These are phyloP conservation scores for Perizoma affinitatum DNA, from an alignment of 2,888 invertebrate genomes.

Conservation along the genomic window DNA sequence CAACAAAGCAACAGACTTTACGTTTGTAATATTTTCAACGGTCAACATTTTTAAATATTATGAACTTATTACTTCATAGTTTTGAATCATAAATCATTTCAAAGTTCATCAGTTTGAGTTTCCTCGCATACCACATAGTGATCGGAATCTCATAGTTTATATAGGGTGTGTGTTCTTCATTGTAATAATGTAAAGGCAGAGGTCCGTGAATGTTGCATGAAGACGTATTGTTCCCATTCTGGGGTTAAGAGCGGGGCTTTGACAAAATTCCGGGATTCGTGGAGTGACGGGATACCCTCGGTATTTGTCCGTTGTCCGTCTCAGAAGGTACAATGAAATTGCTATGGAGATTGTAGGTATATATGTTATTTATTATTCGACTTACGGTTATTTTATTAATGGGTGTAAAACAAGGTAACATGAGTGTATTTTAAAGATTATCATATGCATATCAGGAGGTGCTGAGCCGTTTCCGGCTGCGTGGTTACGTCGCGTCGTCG, in stretches of 20 bases:
- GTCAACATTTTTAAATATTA: constrained; percentile 4
- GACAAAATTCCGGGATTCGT: constrained; percentile 63
- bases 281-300: constrained; percentile 35
- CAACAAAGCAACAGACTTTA: constrained; percentile 55
- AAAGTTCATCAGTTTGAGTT: constrained; percentile 39
- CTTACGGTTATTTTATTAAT: constrained; percentile 22
- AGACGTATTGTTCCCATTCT: constrained; percentile 70
- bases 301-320: constrained; percentile 34
- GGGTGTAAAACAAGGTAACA: constrained; percentile 12
- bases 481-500: too few species aligned
- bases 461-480: too few species aligned
- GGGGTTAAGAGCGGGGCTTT: constrained; percentile 60
- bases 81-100: constrained; percentile 32
- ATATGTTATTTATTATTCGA: constrained; percentile 30
- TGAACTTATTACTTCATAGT: constrained; percentile 6
- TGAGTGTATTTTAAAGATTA: too few species aligned
- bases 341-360: constrained; percentile 32
- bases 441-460: too few species aligned
- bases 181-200: constrained; percentile 63
- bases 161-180: constrained; percentile 56
- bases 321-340: constrained; percentile 37
- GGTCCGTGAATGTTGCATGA: constrained; percentile 70
- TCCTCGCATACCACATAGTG: constrained; percentile 39
- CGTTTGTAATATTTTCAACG: constrained; percentile 41
- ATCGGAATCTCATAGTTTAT: constrained; percentile 65